Base-by-base conservation (phyloP, 2,113 vertebrate genomes). In the Psettodes erumei region DNA sequence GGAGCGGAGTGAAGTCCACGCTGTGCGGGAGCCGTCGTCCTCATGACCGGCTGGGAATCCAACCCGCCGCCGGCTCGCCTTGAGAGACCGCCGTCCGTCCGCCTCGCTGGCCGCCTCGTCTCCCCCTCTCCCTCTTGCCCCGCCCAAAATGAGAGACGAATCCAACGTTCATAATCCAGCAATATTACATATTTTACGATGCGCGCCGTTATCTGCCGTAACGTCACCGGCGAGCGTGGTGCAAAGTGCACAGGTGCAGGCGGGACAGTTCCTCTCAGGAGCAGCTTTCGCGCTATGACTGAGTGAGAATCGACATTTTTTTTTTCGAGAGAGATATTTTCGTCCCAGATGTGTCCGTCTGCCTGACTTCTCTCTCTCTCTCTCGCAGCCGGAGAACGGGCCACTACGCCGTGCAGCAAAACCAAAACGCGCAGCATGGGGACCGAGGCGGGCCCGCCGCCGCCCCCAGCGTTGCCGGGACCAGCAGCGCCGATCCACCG, bases 391-490 rank as follows among this genome's bases (percentile, higher is more conserved):
- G 86, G 53, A 86, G 67, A 58, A 77, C 88, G 3, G 90, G 90
- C 58, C 86, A 92, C 27, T 90, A 90, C 78, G 77, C 66, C 8
- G 60, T 91, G 28, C 86, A 87, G 8, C 91, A 88, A 70, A 86
- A 62, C 71, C 87, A 81, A 58, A 82, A 53, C 63, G 2, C 56
- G 15, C 83, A 64, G 6, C 71, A 77, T 32, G 83, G 33, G 2
- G 81, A 89, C 75, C 32, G 6, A 66, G 4, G 62, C 25, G 83
- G 25, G 12, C 33, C 62, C 3, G 18, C 69, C 6, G 19, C 35
- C 4, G 2, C 30, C 30, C 10, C 55, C 51, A 53, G 11, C 15
- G 25, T 10, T 11, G 50, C 62, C 13, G 81, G 71, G 66, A 15
- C 35, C 37, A 27, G 61, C 12, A 63, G 54, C 68, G 19, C 4